These are phyloP conservation scores for Tangara arthus DNA, from an alignment of 2,797 vertebrate genomes.

Conservation along the genomic window DNA sequence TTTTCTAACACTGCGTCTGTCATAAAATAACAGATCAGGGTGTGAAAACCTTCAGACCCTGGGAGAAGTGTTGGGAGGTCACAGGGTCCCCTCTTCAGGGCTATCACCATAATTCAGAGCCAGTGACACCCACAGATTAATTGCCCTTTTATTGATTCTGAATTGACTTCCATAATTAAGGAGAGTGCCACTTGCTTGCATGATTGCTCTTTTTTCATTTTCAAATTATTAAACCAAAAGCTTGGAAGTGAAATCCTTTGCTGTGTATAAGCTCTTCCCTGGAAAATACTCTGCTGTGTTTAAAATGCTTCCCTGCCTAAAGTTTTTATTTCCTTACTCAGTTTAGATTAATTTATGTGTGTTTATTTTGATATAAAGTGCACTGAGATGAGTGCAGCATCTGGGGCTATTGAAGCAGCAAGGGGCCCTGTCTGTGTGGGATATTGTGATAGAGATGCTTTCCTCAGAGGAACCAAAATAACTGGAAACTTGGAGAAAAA, in stretches of 20 bases:
- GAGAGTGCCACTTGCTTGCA: slow-evolving; percentile 3
- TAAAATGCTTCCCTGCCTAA: not conserved
- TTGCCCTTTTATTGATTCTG: slow-evolving; percentile 42
- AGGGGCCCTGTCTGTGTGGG: not conserved
- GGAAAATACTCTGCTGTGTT: not conserved
- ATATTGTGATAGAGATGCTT: not conserved
- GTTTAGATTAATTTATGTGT: slow-evolving; percentile 16
- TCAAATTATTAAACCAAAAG: slow-evolving; percentile 14
- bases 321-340: not conserved
- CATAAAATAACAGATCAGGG: not conserved
- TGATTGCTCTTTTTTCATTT: not conserved
- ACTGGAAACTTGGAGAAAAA: slow-evolving; percentile 26
- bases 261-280: not conserved
- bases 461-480: not conserved
- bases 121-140: slow-evolving; percentile 5
- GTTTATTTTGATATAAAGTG: slow-evolving; percentile 13
- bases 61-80: not conserved
- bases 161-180: slow-evolving; percentile 65
- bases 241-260: not conserved
- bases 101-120: not conserved
- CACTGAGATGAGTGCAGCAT: not conserved
- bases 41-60: not conserved
- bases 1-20: not conserved
- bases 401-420: not conserved
- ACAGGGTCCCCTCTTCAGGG: not conserved